Conservation (phyloP, 53 echinoderm and acorn worm species). For the Hippasteria phrygiana region DNA sequence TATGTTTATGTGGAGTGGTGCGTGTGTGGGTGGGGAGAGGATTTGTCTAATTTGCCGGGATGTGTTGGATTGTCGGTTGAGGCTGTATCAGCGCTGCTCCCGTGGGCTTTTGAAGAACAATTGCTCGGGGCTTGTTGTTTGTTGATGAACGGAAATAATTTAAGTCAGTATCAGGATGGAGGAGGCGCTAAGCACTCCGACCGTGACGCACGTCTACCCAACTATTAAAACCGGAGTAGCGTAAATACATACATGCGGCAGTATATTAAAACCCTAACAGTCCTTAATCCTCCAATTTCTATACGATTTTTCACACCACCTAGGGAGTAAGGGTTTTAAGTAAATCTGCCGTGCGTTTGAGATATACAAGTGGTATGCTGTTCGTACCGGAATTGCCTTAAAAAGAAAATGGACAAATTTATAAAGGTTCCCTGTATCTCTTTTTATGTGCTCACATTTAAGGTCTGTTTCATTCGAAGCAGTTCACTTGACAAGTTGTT, state of each 20-base stretch:
- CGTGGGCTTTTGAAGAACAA: not conserved
- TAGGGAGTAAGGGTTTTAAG: too few species aligned
- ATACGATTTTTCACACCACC: too few species aligned
- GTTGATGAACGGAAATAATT: slow-evolving; percentile 25
- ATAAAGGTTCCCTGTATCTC: not conserved
- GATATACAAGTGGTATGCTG: not conserved
- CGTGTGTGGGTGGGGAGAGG: slow-evolving; percentile 18
- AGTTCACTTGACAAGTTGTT: too few species aligned
- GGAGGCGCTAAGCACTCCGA: slow-evolving; percentile 22
- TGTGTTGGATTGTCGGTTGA: not conserved
- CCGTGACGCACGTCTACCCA: not conserved
- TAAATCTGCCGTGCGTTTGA: too few species aligned
- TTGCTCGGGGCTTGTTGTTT: not conserved
- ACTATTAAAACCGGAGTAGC: not conserved
- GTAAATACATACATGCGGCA: not conserved
- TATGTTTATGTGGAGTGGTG: not conserved
- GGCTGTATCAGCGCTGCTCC: not conserved
- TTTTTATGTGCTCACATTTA: not conserved
- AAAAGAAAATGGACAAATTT: not conserved
- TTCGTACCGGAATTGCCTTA: not conserved
- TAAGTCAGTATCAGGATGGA: not conserved
- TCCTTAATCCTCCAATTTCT: too few species aligned
- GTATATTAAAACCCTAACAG: not conserved
- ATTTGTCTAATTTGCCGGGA: slow-evolving; percentile 35
- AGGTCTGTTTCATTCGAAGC: too few species aligned